Conservation (phyloP, 2,113 vertebrate genomes). For the Macroglossus sobrinus region DNA sequence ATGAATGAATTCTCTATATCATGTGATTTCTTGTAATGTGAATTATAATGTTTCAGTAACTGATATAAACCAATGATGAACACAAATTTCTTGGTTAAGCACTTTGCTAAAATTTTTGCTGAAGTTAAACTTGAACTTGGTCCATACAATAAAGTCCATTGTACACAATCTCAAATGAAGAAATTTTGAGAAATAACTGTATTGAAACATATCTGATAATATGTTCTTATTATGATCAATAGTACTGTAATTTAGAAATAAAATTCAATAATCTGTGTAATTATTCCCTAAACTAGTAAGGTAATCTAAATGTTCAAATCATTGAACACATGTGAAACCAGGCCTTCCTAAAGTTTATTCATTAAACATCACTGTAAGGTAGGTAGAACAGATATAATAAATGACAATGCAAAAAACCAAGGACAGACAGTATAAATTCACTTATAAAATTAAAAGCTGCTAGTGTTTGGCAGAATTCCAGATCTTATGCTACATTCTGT, state of each 20-base stretch:
- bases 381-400: background rate
- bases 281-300: background rate
- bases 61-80: background rate
- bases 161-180: background rate
- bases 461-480: background rate
- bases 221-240: background rate
- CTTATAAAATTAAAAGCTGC: background rate
- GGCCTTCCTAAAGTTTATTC: background rate
- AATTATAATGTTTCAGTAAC: conserved; percentile 27
- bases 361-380: background rate
- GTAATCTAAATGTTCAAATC: background rate
- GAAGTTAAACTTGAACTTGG: background rate
- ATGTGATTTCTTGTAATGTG: conserved; percentile 29
- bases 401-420: background rate
- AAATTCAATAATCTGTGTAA: background rate
- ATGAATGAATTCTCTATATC: background rate
- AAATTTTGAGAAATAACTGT: background rate
- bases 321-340: background rate
- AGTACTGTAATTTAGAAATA: background rate
- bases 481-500: background rate
- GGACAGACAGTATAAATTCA: background rate
- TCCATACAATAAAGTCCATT: background rate
- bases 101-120: background rate
- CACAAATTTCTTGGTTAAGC: background rate
- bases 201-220: background rate